Base-by-base conservation (phyloP, 2,888 invertebrate species). In the Masnerella sp. region DNA sequence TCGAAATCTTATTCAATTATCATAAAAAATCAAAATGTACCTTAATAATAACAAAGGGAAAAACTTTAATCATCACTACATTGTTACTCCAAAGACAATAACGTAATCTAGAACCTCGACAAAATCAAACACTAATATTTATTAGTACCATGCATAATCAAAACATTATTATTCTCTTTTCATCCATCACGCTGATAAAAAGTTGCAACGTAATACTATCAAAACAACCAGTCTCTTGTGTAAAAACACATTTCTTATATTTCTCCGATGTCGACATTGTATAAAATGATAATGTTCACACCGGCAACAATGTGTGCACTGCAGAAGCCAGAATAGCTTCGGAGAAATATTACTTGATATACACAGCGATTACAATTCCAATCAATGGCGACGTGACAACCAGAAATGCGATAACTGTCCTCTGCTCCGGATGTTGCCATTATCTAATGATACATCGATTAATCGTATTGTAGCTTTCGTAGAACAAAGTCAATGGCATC, bases 351-450 rank as follows among this genome's bases (percentile, higher is more conserved):
- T 64, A 71, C 47, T 64, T 64, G 71, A 71, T 71, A 71, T 49
- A 71, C 49, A 64, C 34, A 58, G 52, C 71, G 78, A 80, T 80
- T 79, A 79, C 79, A 79, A 79, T 75, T 81, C 76, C 79, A 79
- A 79, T 79, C 79, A 80, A 79, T 68, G 79, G 62, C 47, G 32
- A 71, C 59, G 74, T 67, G 65, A 74, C 69, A 70, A 74, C 59
- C 54, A 70, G 70, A 71, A 64, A 45, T 12, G 71, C 69, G 70
- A 68, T 51, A 71, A 68, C 71, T 68, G 67, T 67, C 71, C 54
- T 42, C 30, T 49, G 77, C 77, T 81, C 83, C 83, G 84, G 84
- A 85, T 83, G 82, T 80, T 81, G 83, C 81, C 81, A 83, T 85
- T 84, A 83, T 84, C 81, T 81, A 77, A 76, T 81, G 84, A 83